A percentile compares a stretch with the other conserved stretches of the same genome.
Conservation (phyloP, 1,140 invertebrate species). For the Limonius californicus region DNA sequence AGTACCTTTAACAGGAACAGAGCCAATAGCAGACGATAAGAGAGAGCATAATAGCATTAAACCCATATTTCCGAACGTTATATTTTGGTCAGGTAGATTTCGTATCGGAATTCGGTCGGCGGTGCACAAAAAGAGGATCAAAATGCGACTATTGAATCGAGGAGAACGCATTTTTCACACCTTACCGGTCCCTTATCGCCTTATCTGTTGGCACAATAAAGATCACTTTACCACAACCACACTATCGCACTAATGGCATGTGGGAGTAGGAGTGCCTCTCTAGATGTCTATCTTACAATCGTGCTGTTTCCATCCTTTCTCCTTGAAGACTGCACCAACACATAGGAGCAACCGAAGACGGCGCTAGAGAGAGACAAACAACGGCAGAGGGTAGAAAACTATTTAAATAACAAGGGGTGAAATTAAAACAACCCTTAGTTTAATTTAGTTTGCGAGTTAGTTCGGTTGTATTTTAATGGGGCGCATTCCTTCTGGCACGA, state of each 20-base stretch:
- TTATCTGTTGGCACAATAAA: too few relatives aligned
- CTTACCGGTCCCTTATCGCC: neutral
- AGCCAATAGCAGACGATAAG: too few relatives aligned
- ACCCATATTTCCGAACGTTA: too few relatives aligned
- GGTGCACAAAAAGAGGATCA: neutral
- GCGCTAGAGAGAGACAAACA: neutral
- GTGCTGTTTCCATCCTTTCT: neutral
- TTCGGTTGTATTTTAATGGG: neutral
- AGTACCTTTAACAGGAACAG: too few relatives aligned
- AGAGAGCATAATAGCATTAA: too few relatives aligned
- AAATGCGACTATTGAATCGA: neutral
- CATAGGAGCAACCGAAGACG: neutral
- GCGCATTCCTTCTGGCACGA: neutral
- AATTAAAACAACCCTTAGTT: constrained; percentile 9
- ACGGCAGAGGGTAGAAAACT: neutral
- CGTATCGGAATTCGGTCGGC: neutral
- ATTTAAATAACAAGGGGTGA: constrained; percentile 1
- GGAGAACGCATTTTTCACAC: neutral
- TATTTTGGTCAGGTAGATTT: neutral
- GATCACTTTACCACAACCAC: neutral
- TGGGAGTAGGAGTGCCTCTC: neutral
- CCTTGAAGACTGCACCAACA: neutral
- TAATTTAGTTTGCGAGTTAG: constrained; percentile 4
- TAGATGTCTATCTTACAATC: neutral
- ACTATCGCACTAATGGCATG: neutral